Evolutionary conservation across 1,140 invertebrate species (phyloP).

Genomic region (Aethina tumida): DNA sequence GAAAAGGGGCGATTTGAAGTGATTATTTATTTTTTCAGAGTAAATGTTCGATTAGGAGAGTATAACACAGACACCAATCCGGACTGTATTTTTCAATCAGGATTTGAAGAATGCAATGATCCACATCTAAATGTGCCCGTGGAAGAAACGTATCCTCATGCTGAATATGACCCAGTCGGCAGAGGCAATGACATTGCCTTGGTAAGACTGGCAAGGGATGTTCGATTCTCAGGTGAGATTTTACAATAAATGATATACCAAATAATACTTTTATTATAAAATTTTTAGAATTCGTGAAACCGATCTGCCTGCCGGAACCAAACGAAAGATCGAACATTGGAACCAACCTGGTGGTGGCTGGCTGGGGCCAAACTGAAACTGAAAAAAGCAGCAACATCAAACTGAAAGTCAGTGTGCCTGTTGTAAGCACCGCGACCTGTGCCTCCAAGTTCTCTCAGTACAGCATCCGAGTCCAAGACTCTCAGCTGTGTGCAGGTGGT

Average conservation of each 20-base stretch:
- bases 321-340: constrained; percentile 25
- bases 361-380: constrained; percentile 53
- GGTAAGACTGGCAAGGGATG: constrained; percentile 20
- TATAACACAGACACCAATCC: constrained; percentile 42
- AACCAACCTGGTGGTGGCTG: constrained; percentile 43
- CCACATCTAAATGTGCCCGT: constrained; percentile 25
- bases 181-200: constrained; percentile 30
- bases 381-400: constrained; percentile 34
- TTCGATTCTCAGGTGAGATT: constrained; percentile 24
- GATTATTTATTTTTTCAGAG: constrained; percentile 34
- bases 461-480: constrained; percentile 31
- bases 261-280: not conserved
- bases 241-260: not conserved
- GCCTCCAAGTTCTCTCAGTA: constrained; percentile 35
- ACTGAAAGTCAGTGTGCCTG: constrained; percentile 35
- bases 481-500: constrained; percentile 55
- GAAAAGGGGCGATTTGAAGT: no score
- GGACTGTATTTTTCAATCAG: constrained; percentile 41
- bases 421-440: constrained; percentile 38
- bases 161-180: constrained; percentile 21
- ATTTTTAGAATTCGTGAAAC: constrained; percentile 42
- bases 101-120: constrained; percentile 26
- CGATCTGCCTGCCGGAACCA: constrained; percentile 54
- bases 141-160: constrained; percentile 25
- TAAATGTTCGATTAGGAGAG: constrained; percentile 50